Evolutionary conservation across 2,797 vertebrate species (phyloP).

Genomic region (Streptopelia turtur): DNA sequence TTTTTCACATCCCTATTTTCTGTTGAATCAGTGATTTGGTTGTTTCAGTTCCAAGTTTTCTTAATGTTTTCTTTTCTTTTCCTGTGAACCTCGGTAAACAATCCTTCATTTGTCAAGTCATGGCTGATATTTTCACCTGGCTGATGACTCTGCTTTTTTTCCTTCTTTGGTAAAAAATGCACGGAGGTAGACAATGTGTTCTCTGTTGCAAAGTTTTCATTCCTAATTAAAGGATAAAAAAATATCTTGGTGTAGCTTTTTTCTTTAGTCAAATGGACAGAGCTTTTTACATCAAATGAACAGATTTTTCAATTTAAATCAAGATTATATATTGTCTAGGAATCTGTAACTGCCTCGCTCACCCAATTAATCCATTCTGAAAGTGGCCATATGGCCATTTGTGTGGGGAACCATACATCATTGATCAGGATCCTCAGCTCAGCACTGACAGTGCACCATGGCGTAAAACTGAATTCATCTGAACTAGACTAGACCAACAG

Average conservation of each 20-base stretch:
- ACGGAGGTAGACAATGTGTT: neutral
- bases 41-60: slow-evolving; percentile 56
- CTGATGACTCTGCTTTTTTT: neutral
- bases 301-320: neutral
- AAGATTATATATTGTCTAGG: neutral
- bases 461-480: neutral
- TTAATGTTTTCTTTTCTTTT: neutral
- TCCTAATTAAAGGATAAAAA: neutral
- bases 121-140: slow-evolving; percentile 24
- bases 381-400: neutral
- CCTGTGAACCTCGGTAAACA: neutral
- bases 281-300: neutral
- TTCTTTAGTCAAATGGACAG: neutral
- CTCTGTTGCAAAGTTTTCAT: neutral
- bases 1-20: neutral
- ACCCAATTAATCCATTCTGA: neutral
- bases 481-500: neutral
- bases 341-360: neutral
- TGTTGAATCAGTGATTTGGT: neutral
- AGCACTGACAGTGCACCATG: neutral
- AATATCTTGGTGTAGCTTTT: neutral
- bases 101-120: neutral
- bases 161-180: slow-evolving; percentile 29
- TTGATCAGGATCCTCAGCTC: neutral
- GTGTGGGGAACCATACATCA: neutral